Conservation (phyloP, 2,113 vertebrate species). For the Catagonus wagneri region DNA sequence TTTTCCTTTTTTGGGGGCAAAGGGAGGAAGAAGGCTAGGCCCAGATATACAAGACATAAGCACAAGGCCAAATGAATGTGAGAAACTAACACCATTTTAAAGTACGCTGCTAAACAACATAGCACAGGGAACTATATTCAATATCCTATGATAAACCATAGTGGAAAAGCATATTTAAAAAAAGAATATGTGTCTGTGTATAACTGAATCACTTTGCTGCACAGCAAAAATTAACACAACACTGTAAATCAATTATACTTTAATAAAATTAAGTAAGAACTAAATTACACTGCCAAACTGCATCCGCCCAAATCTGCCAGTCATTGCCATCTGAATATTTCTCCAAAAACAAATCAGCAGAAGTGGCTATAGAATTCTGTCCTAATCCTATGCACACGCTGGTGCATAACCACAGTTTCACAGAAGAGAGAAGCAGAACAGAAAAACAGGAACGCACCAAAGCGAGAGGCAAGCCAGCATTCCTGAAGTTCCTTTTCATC, state of each 20-base stretch:
- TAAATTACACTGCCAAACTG: background rate
- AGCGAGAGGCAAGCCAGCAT: background rate
- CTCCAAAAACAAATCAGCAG: slow-evolving; percentile 46
- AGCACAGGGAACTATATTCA: too few relatives aligned
- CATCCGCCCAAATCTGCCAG: background rate
- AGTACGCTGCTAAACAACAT: background rate
- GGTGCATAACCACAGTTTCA: background rate
- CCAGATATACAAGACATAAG: background rate
- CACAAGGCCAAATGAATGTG: background rate
- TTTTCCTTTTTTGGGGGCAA: background rate
- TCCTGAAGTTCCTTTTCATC: background rate
- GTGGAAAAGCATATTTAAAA: too few relatives aligned
- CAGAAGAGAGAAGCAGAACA: background rate
- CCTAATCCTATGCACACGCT: background rate
- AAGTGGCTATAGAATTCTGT: background rate
- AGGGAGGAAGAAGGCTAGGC: background rate
- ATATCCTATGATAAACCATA: too few relatives aligned
- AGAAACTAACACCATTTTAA: slow-evolving; percentile 37
- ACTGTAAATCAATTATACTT: too few relatives aligned
- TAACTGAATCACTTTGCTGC: too few relatives aligned
- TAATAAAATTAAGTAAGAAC: too few relatives aligned
- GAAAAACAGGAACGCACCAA: background rate
- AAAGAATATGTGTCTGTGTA: too few relatives aligned
- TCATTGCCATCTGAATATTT: slow-evolving; percentile 53
- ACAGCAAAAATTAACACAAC: too few relatives aligned